Conservation (phyloP, 2,797 vertebrate species). For the Peromyscus aztecus region DNA sequence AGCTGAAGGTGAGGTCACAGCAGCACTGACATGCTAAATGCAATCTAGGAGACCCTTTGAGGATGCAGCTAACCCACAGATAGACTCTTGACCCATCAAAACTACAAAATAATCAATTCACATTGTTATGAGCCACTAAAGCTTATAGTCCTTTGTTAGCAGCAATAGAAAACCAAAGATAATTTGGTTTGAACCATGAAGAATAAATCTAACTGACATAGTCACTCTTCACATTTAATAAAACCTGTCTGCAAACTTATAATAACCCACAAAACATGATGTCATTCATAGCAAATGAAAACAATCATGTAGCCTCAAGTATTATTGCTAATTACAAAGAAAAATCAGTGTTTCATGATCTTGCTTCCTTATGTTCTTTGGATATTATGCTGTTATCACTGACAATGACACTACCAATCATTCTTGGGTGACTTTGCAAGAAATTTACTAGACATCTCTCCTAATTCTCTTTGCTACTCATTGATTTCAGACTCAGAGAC, state of each 20-base stretch:
- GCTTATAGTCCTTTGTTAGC: constrained; percentile 44
- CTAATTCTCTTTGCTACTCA: constrained; percentile 29
- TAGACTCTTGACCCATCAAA: not conserved
- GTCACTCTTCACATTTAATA: constrained; percentile 65
- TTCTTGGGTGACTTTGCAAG: constrained; percentile 66
- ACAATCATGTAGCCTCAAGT: constrained; percentile 59
- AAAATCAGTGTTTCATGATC: constrained; percentile 71
- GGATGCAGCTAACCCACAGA: not conserved
- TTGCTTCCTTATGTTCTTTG: constrained; percentile 62
- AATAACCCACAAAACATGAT: constrained; percentile 64
- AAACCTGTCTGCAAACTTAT: constrained; percentile 59
- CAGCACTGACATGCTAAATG: not conserved
- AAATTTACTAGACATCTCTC: constrained; percentile 39
- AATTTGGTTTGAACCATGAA: constrained; percentile 50
- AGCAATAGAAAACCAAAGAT: constrained; percentile 52
- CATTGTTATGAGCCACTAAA: not conserved
- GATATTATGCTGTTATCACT: constrained; percentile 57
- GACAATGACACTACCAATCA: constrained; percentile 60
- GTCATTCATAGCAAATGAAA: constrained; percentile 61
- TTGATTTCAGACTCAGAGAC: constrained; percentile 6
- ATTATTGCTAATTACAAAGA: constrained; percentile 72
- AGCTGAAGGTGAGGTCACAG: not conserved
- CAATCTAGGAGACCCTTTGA: not conserved
- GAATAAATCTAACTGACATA: constrained; percentile 69
- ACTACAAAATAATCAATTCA: not conserved